Evolutionary conservation across 2,797 vertebrate species (phyloP).

Genomic region (Clangula hyemalis): DNA sequence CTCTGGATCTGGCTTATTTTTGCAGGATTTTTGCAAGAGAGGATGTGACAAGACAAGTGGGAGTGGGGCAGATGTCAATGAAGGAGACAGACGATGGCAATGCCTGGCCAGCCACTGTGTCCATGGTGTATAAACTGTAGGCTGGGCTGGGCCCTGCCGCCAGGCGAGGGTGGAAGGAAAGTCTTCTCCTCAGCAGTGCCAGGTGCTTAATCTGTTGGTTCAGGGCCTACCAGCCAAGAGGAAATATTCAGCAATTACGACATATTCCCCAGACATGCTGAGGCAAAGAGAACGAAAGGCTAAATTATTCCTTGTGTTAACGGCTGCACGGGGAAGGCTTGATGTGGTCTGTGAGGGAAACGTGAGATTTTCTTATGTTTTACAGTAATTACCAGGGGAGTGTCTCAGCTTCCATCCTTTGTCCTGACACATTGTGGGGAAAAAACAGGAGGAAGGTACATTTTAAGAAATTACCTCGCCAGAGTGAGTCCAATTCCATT

Average conservation of each 20-base stretch:
- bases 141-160: neutral
- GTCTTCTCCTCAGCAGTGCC: neutral
- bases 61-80: neutral
- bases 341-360: constrained; percentile 3
- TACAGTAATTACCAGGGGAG: neutral
- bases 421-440: rapidly evolving
- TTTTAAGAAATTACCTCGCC: constrained; percentile 67
- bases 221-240: neutral
- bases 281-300: constrained; percentile 5
- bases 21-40: neutral
- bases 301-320: constrained; percentile 6
- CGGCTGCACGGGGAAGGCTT: neutral
- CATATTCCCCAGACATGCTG: neutral
- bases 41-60: rapidly evolving
- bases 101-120: neutral
- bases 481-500: constrained; percentile 74
- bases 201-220: neutral
- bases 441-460: neutral
- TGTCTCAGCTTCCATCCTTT: neutral
- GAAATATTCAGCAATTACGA: neutral
- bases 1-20: neutral
- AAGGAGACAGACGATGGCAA: neutral
- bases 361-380: neutral
- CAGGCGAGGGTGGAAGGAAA: neutral
- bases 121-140: neutral